Conservation (phyloP, 37 sponge, comb jelly and placozoan genomes). For the Crambe crambe region DNA sequence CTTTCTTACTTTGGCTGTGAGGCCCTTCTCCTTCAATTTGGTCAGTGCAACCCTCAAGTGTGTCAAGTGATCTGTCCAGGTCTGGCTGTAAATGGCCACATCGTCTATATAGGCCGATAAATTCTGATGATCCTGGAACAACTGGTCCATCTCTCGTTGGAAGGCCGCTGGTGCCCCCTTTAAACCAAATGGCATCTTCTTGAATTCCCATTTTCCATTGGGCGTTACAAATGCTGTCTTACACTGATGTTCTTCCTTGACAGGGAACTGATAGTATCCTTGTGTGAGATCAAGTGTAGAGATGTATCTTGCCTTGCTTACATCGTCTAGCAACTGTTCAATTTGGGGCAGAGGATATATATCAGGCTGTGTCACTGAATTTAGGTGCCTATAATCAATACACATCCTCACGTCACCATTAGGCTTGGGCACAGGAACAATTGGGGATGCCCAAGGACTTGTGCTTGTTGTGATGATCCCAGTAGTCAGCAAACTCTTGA, state of each 20-base stretch:
- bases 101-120: not conserved
- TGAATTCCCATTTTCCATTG: constrained; percentile 14
- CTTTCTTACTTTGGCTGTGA: not conserved
- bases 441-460: constrained; percentile 5
- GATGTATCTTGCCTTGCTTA: not conserved
- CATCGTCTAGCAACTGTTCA: not conserved
- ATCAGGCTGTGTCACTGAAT: constrained; percentile 12
- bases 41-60: not conserved
- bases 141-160: not conserved
- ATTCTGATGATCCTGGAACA: not conserved
- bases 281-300: not conserved
- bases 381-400: not conserved
- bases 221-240: constrained; percentile 15
- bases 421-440: not conserved
- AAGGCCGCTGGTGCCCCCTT: not conserved
- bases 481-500: not conserved
- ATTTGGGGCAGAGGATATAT: constrained; percentile 1
- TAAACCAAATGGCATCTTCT: constrained; percentile 15
- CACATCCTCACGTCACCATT: not conserved
- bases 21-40: not conserved
- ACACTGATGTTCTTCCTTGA: not conserved
- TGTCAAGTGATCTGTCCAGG: not conserved
- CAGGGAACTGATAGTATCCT: not conserved
- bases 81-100: not conserved
- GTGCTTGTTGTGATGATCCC: not conserved